Evolutionary conservation across 2,797 vertebrate genomes (phyloP).

Genomic region (Otus scops): DNA sequence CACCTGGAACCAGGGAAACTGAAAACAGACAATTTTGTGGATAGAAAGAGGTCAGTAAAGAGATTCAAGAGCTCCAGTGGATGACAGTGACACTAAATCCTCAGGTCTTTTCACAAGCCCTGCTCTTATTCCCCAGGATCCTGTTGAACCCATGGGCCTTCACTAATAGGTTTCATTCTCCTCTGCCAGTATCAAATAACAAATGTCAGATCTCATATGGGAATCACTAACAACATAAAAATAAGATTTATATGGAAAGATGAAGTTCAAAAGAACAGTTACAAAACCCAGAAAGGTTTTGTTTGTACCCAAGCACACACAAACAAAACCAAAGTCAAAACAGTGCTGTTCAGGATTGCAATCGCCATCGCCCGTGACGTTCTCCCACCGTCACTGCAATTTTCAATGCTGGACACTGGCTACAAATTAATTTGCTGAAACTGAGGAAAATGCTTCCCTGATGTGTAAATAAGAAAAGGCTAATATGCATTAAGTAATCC

Average conservation of each 20-base stretch:
- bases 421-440: constrained; percentile 19
- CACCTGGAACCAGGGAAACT: constrained; percentile 46
- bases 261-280: constrained; percentile 57
- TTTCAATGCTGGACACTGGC: background rate
- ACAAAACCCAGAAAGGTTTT: constrained; percentile 47
- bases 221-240: constrained; percentile 50
- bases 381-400: background rate
- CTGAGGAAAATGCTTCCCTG: constrained; percentile 48
- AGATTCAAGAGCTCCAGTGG: background rate
- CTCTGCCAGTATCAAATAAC: constrained; percentile 54
- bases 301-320: constrained; percentile 30
- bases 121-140: constrained; percentile 41
- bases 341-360: background rate
- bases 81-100: constrained; percentile 69
- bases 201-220: constrained; percentile 54
- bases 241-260: constrained; percentile 58
- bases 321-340: constrained; percentile 48
- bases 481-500: constrained; percentile 14
- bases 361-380: background rate
- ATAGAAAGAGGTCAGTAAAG: constrained; percentile 9
- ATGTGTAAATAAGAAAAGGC: constrained; percentile 37
- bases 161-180: constrained; percentile 49
- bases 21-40: constrained; percentile 24
- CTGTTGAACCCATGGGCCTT: constrained; percentile 47
- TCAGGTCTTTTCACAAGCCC: constrained; percentile 44